phyloP scores from a whole-genome alignment of 2,888 invertebrate species.

The Torymus auratus region DNA sequence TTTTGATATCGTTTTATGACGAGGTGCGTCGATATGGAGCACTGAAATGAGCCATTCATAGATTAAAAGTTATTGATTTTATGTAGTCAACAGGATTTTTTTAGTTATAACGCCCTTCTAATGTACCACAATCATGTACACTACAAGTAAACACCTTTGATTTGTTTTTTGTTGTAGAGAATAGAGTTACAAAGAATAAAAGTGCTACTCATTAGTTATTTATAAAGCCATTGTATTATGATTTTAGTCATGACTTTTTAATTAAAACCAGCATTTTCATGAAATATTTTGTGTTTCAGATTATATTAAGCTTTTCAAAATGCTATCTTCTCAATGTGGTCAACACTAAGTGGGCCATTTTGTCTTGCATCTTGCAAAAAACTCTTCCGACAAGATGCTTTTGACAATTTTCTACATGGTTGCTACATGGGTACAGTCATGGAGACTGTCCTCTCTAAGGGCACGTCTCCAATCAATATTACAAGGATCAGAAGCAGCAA shows the following conservation, averaged over 20 bases:
- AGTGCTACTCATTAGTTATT: too few relatives aligned
- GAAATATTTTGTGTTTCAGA: slow-evolving; percentile 9
- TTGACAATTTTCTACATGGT: slow-evolving; percentile 90
- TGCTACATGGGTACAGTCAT: slow-evolving; percentile 89
- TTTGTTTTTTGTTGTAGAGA: too few relatives aligned
- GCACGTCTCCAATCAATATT: slow-evolving; percentile 80
- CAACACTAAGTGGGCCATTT: slow-evolving; percentile 9
- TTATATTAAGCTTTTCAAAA: slow-evolving; percentile 23
- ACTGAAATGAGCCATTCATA: neutral
- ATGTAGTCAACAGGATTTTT: slow-evolving; percentile 8
- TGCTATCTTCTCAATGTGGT: slow-evolving; percentile 13
- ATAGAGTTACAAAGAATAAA: too few relatives aligned
- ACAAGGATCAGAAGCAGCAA: slow-evolving; percentile 62
- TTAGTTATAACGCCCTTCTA: neutral
- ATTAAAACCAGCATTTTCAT: neutral
- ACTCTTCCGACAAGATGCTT: slow-evolving; percentile 79
- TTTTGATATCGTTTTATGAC: too few relatives aligned
- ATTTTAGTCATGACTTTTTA: too few relatives aligned
- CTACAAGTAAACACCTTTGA: too few relatives aligned
- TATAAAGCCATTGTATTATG: too few relatives aligned
- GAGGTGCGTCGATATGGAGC: too few relatives aligned
- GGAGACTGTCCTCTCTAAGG: slow-evolving; percentile 85
- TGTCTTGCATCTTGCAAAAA: slow-evolving; percentile 7
- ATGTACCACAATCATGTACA: neutral
- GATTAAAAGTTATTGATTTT: slow-evolving; percentile 46